A percentile compares a stretch with the other conserved stretches of the same genome.
Evolutionary conservation across 2,797 vertebrate species (phyloP).

Genomic region (Miichthys miiuy): DNA sequence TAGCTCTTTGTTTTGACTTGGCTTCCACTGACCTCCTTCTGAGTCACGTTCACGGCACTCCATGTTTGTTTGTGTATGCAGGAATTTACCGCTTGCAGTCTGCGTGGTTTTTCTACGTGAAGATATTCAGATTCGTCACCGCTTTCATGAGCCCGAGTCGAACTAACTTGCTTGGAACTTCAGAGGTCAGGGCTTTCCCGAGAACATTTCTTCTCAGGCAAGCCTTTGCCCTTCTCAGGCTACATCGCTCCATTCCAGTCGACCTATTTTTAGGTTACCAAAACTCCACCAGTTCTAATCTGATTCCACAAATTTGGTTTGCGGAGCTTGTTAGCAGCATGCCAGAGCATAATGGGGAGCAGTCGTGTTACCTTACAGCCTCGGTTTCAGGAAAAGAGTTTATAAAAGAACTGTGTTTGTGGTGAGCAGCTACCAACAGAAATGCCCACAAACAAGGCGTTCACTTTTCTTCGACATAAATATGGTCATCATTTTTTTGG

Average conservation of each 20-base stretch:
- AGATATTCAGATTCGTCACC: neutral
- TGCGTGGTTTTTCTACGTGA: neutral
- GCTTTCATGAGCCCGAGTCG: neutral
- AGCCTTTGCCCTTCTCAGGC: neutral
- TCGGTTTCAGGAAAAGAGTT: neutral
- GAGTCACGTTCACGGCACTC: neutral
- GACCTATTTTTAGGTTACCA: neutral
- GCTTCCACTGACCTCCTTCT: too few relatives aligned
- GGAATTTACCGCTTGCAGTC: too few relatives aligned
- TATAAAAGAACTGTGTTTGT: neutral
- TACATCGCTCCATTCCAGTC: fast-evolving
- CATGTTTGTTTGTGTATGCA: too few relatives aligned
- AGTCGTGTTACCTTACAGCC: neutral
- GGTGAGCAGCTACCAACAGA: neutral
- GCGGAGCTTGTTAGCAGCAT: neutral
- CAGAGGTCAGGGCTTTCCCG: neutral
- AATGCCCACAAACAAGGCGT: neutral
- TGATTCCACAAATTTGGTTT: neutral
- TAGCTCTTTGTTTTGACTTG: too few relatives aligned
- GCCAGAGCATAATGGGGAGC: neutral
- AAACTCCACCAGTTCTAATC: neutral
- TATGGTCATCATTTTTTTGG: neutral
- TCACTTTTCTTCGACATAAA: neutral
- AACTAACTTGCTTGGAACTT: neutral
- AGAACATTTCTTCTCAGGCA: neutral